Base-by-base conservation (phyloP, 1,140 invertebrate species). In the Pseudomyrmex cubaensis region DNA sequence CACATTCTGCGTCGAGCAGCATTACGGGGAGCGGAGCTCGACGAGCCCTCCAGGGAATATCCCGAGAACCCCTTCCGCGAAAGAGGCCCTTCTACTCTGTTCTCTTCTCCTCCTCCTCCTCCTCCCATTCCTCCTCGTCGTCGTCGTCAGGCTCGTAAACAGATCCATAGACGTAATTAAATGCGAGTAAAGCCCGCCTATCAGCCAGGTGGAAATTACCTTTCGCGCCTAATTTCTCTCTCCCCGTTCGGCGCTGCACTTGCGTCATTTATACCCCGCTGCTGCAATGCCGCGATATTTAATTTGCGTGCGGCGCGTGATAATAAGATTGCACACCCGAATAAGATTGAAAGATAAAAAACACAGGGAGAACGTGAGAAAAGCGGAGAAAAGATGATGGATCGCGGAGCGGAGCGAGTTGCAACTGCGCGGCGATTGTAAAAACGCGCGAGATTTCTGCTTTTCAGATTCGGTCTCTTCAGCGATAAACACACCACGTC, bases 111-210 rank as follows among this genome's bases (percentile, higher is more conserved):
- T 20, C 2, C 17, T 22, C 17, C 12, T 12, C 2, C n/a, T 1
- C 17, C 12, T 17, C 9, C 9, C 20, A 20, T 20, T 20, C 20
- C 20, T 20, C 10, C 17, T 25, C 13, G 50, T 12, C 15, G 3
- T 13, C 48, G 61, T 74, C 61, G 52, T 50, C 72, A 73, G 67
- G 44, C 73, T 76, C 72, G 63, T 72, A 82, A 74, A 72, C 66
- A 77, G 67, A 83, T 86, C 72, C 67, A 86, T 78, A 86, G 61
- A 66, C 77, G 61, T 85, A 82, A 85, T 85, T 85, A 85, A 85
- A 85, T 72, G 77, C 83, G 66, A 82, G 35, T 85, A 44, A 82
- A 20, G 35, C 4, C 35, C 83, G 54, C 48, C 63, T 66, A 54
- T 59, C 82, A 67, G 25, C 62, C 25, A 74, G 61, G 48, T 52